Percentiles rank a stretch among this genome's conserved stretches.
These are phyloP conservation scores for Mixornis gularis DNA, from an alignment of 2,113 vertebrate species.

Conservation along the genomic window DNA sequence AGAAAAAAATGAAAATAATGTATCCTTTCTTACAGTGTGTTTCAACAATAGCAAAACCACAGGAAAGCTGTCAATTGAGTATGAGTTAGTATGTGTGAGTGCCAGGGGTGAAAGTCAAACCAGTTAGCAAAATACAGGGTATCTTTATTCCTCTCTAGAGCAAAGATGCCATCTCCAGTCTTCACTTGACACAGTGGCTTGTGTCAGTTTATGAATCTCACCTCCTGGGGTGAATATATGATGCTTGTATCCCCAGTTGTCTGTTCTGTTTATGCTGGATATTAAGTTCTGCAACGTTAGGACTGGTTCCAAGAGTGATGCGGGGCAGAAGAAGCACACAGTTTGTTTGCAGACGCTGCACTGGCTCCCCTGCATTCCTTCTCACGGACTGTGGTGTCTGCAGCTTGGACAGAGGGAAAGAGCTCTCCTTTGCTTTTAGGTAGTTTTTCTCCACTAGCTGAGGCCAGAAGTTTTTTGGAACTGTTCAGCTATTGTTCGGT, in stretches of 20 bases:
- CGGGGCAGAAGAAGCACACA: rapidly evolving
- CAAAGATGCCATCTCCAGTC: not conserved
- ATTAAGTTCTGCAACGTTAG: not conserved
- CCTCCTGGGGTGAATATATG: not conserved
- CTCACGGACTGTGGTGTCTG: not conserved
- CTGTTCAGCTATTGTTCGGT: not conserved
- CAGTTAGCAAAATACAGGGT: not conserved
- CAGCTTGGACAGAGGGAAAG: not conserved
- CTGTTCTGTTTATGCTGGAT: not conserved
- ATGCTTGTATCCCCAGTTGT: not conserved
- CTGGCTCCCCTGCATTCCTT: not conserved
- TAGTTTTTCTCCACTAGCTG: not conserved
- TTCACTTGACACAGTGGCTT: not conserved
- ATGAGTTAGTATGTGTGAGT: not conserved
- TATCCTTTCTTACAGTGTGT: not conserved
- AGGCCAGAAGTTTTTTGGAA: not conserved
- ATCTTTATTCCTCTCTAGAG: not conserved
- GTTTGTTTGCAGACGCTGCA: not conserved
- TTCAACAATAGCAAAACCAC: not conserved
- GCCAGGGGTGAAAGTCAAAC: not conserved
- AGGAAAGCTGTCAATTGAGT: not conserved
- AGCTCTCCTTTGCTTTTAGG: not conserved
- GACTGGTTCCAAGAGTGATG: not conserved
- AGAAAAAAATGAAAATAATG: not conserved
- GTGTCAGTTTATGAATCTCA: not conserved